Base-by-base conservation (phyloP, 2,113 vertebrate species). In the Macroglossus sobrinus region DNA sequence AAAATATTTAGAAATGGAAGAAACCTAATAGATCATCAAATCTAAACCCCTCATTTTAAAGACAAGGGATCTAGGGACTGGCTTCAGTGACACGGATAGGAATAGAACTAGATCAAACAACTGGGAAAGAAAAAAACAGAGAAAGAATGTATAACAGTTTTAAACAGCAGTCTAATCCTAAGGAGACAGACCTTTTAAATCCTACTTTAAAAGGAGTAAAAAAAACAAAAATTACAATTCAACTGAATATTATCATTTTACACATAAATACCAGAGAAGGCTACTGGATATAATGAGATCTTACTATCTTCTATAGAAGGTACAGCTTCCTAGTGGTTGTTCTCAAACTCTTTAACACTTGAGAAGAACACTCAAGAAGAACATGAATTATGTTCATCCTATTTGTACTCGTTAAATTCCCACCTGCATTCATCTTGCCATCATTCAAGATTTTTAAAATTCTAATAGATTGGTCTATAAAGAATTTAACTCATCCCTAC, bases 1-100 rank as follows among this genome's bases (percentile, higher is more conserved):
- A 71, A 81, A 81, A 89, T 30, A 72, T 85, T 68, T 43, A 57
- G 18, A 84, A 96, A 94, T 33, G 59, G 22, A 88, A 96, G 53
- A 86, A 5, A 55, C 2, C 4, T 66, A 88, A 33, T 0, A 80
- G 18, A n/a, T 68, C 10, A 86, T 59, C 35, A 79, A 68, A 69
- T 78, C 50, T 69, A 80, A 75, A 93, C 14, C 9, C 4, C 57
- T 87, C 75, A 43, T 55, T 92, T 89, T 88, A 87, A 91, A 74
- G 16, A 85, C 4, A 13, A 78, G 35, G 7, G 76, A 86, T 72
- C 21, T 55, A 85, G 47, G 26, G 30, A 75, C 45, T 71, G 30
- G 57, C 19, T 87, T 91, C 84, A 91, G 66, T 66, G 75, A 84
- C 33, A 80, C 0, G 38, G 24, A 28, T 33, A 30, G n/a, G 30